Percentiles rank a stretch among this genome's conserved stretches.
phyloP scores from a whole-genome alignment of 1,140 invertebrate species.

The Cyphomyrmex costatus region DNA sequence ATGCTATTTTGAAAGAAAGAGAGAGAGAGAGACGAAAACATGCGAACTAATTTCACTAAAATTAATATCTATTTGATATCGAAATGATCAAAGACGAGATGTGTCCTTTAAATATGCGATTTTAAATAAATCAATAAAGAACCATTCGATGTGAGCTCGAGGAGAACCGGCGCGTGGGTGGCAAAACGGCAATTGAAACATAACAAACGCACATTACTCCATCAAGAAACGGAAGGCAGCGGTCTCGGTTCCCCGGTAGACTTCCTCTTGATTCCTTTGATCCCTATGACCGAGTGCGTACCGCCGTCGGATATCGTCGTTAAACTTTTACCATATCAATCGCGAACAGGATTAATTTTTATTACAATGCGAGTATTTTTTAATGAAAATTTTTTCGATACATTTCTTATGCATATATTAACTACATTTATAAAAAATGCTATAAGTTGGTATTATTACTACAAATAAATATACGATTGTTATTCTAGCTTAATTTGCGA shows the following conservation, averaged over 20 bases:
- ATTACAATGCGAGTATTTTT: background rate
- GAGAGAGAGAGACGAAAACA: too few relatives aligned
- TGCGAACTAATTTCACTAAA: background rate
- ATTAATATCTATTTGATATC: background rate
- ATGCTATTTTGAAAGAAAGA: too few relatives aligned
- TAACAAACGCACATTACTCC: conserved; percentile 84
- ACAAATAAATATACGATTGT: background rate
- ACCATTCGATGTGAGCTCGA: conserved; percentile 66
- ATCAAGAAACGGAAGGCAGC: conserved; percentile 83
- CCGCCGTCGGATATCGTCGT: conserved; percentile 24
- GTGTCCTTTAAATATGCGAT: background rate
- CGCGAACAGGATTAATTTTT: background rate
- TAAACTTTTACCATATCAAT: conserved; percentile 40
- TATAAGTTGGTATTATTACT: background rate
- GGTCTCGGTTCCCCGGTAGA: conserved; percentile 71
- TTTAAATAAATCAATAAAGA: conserved; percentile 14
- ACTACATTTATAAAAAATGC: background rate
- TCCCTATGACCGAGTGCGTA: conserved; percentile 63
- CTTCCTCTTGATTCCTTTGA: conserved; percentile 77
- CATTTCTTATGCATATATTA: background rate
- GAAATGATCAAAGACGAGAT: background rate
- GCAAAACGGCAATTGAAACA: conserved; percentile 82
- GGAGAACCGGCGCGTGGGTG: conserved; percentile 81
- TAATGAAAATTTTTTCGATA: background rate
- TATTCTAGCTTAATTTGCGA: background rate